A percentile compares a stretch with the other conserved stretches of the same genome.
Evolutionary conservation across 2,888 invertebrate species (phyloP).

Genomic region (Scrobipalpa costella): DNA sequence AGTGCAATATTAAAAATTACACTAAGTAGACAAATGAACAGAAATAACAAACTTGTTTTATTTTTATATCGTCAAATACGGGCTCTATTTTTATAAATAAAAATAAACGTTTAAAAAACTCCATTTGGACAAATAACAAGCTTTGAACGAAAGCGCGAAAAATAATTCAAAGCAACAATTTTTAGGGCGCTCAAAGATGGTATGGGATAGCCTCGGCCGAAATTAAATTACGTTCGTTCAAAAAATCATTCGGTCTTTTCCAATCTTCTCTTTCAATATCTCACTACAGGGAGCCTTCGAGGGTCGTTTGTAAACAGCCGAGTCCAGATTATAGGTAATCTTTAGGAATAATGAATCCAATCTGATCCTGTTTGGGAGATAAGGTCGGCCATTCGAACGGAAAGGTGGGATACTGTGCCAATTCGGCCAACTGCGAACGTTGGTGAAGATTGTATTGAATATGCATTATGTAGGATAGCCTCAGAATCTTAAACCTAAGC

Average conservation of each 20-base stretch:
- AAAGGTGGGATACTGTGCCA: slow-evolving; percentile 15
- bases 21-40: not conserved
- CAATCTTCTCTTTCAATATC: slow-evolving; percentile 24
- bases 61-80: not conserved
- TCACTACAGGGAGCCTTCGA: slow-evolving; percentile 21
- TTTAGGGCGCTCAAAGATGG: slow-evolving; percentile 13
- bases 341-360: slow-evolving; percentile 23
- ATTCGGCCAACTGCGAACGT: not conserved
- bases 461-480: not conserved
- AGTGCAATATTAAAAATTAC: not conserved
- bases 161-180: slow-evolving; percentile 15
- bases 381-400: slow-evolving; percentile 12
- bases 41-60: not conserved
- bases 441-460: slow-evolving; percentile 6
- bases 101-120: not conserved
- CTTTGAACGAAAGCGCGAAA: not conserved
- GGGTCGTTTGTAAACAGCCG: slow-evolving; percentile 20
- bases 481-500: not conserved
- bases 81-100: not conserved
- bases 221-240: slow-evolving; percentile 24
- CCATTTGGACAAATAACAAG: slow-evolving; percentile 1
- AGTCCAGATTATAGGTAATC: slow-evolving; percentile 24
- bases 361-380: slow-evolving; percentile 19
- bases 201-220: slow-evolving; percentile 16
- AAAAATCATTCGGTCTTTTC: slow-evolving; percentile 23